Evolutionary conservation across 2,888 invertebrate species (phyloP), one percentile per base, ranked within the genome.

Genomic region (Eucriotettix oculatus): DNA sequence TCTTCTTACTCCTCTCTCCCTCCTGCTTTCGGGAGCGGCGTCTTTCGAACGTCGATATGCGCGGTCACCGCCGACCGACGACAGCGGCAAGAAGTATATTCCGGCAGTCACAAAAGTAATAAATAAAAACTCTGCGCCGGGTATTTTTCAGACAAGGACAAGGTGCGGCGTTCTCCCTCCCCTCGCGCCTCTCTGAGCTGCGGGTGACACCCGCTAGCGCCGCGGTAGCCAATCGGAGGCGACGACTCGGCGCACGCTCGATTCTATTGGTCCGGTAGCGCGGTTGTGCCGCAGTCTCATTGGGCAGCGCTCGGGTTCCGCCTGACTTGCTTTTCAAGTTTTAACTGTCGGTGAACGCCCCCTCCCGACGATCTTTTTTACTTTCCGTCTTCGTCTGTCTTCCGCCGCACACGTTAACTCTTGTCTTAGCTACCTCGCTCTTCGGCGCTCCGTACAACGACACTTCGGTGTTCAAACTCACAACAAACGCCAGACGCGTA

Each of bases 41-140:
- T n/a, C 55, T 29, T 29, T 5, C 29, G 29, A 42, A 42, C 14
- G 48, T 17, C n/a, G 42, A 16, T 55, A 40, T 55, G 41, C 55
- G 41, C 55, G n/a, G 29, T n/a, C n/a, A 29, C n/a, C 17, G 55
- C 29, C 40, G 42, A 16, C 54, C 54, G 29, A 12, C n/a, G 54
- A 29, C 54, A 54, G 54, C 16, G 58, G 54, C 60, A 58, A 60
- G 60, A 56, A 58, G 42, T 40, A 58, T 58, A 58, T 44, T 78
- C 79, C 80, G 79, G 76, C 77, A 77, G 78, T 76, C 79, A 80
- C 82, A 79, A 82, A 81, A 79, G 81, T 81, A 82, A 83, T 83
- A 82, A 82, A 83, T 83, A 83, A 82, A 82, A 82, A 81, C 80
- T 75, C 76, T 75, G 78, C 74, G 59, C 44, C 40, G 17, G 14